These are phyloP conservation scores for Harlomillsia oculata DNA, from an alignment of 1,140 invertebrate species.

Conservation along the genomic window DNA sequence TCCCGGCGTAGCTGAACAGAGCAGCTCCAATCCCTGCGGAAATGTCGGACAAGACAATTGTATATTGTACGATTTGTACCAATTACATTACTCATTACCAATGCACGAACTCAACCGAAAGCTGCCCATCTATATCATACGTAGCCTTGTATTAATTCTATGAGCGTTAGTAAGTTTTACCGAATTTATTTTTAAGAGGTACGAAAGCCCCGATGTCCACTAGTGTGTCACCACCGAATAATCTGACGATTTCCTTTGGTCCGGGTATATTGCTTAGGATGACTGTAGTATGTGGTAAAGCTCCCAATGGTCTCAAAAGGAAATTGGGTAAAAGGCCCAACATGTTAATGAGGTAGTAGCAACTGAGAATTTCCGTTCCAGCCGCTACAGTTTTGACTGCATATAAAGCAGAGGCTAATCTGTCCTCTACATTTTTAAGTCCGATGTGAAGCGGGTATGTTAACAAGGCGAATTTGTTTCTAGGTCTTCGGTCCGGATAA, in stretches of 20 bases:
- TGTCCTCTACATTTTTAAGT: constrained; percentile 8
- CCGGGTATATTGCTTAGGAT: constrained; percentile 29
- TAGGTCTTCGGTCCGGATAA: constrained; percentile 18
- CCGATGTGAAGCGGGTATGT: constrained; percentile 21
- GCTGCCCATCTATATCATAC: no score
- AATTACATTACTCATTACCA: not conserved
- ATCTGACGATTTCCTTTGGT: constrained; percentile 14
- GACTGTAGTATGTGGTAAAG: constrained; percentile 19
- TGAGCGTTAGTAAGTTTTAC: no score
- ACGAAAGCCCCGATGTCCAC: constrained; percentile 29
- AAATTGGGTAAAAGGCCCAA: constrained; percentile 19
- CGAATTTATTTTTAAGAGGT: constrained; percentile 24
- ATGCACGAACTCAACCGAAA: not conserved
- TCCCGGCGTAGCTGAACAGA: constrained; percentile 21
- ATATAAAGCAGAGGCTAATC: constrained; percentile 7
- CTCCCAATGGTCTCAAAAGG: constrained; percentile 7
- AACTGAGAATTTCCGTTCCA: constrained; percentile 17
- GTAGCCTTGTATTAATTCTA: no score
- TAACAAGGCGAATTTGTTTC: constrained; percentile 22
- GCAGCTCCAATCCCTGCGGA: constrained; percentile 23
- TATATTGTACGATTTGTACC: not conserved
- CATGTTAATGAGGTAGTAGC: constrained; percentile 22
- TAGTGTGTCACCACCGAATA: constrained; percentile 26
- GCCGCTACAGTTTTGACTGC: constrained; percentile 8
- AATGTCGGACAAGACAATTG: not conserved